Conservation (phyloP, 2,888 invertebrate species). For the Pemphredon lugubris region DNA sequence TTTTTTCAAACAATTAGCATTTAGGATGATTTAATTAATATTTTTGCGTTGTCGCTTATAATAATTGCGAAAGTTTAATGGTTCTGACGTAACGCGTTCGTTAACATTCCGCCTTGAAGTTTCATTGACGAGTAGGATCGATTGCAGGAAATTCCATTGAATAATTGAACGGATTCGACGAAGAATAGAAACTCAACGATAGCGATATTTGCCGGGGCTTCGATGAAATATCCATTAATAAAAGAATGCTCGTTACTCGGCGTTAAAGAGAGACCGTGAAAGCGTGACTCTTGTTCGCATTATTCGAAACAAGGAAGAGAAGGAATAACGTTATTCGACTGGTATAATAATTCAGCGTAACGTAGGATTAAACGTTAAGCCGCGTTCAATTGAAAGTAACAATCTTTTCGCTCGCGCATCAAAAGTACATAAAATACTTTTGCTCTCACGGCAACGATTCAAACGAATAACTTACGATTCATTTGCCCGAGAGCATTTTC, state of each 20-base stretch:
- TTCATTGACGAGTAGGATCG: background rate
- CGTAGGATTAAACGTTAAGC: constrained; percentile 30
- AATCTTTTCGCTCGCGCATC: no score
- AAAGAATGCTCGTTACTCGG: constrained; percentile 40
- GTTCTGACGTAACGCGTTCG: background rate
- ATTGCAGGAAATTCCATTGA: constrained; percentile 14
- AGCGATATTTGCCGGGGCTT: constrained; percentile 11
- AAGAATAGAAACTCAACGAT: constrained; percentile 51
- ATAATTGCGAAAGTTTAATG: no score
- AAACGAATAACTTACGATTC: no score
- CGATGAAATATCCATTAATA: constrained; percentile 51
- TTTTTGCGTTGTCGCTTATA: no score
- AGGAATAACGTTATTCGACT: constrained; percentile 52
- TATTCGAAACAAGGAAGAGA: constrained; percentile 60
- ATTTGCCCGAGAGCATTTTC: no score
- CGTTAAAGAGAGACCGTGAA: constrained; percentile 54
- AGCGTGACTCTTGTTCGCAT: constrained; percentile 67
- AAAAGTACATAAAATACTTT: no score
- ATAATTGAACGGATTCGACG: constrained; percentile 31
- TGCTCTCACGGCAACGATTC: no score
- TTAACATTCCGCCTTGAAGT: background rate
- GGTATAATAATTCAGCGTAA: constrained; percentile 42
- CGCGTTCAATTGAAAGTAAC: background rate
- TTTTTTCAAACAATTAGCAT: background rate
- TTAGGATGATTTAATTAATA: no score